phyloP scores from a whole-genome alignment of 1,140 invertebrate genomes.

The Bombus impatiens region DNA sequence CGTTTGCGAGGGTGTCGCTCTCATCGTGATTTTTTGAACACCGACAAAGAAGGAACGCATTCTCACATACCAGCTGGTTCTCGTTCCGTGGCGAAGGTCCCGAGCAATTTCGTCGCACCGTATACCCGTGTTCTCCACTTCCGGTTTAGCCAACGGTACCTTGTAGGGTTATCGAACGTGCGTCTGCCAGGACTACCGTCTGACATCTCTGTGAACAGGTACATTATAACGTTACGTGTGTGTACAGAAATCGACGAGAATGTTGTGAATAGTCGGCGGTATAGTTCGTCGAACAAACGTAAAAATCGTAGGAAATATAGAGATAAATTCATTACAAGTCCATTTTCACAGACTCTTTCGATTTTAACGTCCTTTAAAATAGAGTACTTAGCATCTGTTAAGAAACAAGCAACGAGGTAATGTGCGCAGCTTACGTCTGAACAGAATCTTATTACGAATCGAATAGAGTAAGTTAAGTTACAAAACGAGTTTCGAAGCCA shows the following conservation, averaged over 20 bases:
- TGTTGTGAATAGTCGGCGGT: neutral
- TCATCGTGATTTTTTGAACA: neutral
- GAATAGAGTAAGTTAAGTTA: too few relatives aligned
- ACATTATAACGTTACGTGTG: neutral
- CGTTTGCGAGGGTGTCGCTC: neutral
- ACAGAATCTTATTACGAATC: too few relatives aligned
- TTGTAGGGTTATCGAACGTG: slow-evolving; percentile 55
- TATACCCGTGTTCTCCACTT: slow-evolving; percentile 57
- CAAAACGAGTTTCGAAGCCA: too few relatives aligned
- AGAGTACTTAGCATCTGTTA: too few relatives aligned
- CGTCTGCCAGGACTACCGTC: slow-evolving; percentile 7
- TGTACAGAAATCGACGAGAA: neutral
- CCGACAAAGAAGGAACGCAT: slow-evolving; percentile 35
- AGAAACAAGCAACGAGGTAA: too few relatives aligned
- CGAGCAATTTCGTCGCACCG: slow-evolving; percentile 73
- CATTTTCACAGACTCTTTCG: too few relatives aligned
- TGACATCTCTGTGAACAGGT: slow-evolving; percentile 16
- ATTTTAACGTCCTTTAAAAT: too few relatives aligned
- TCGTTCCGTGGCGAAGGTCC: slow-evolving; percentile 69
- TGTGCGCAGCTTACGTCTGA: too few relatives aligned
- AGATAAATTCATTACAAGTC: neutral
- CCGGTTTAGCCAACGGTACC: slow-evolving; percentile 65
- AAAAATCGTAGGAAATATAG: neutral
- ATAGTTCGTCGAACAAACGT: neutral
- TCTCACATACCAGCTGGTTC: slow-evolving; percentile 67